Evolutionary conservation across 30 jellyfish, hydroid and myxozoan species (phyloP).

Genomic region (Nemopilema nomurai): DNA sequence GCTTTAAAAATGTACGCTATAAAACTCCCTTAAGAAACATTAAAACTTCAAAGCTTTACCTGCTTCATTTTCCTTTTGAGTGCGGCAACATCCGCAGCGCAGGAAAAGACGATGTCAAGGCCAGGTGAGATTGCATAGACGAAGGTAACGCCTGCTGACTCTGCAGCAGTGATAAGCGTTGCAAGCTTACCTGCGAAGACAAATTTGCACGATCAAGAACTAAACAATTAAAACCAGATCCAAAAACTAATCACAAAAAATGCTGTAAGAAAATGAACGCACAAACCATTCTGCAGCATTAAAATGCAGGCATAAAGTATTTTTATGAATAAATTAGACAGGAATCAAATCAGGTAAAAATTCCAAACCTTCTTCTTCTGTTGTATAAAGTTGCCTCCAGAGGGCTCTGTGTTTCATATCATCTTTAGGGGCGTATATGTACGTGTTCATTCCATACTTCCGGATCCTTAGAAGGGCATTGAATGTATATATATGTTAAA

Average conservation of each 20-base stretch:
- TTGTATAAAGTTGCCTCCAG: constrained; percentile 92
- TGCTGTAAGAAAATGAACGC: not conserved
- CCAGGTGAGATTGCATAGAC: constrained; percentile 99
- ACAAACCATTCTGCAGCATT: too few relatives aligned
- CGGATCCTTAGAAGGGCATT: constrained; percentile 57
- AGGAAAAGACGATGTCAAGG: constrained; percentile 84
- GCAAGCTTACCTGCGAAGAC: constrained; percentile 63
- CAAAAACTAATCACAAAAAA: not conserved
- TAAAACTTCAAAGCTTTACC: too few relatives aligned
- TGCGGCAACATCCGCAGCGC: constrained; percentile 92
- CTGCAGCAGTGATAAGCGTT: constrained; percentile 70
- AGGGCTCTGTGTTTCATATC: constrained; percentile 85
- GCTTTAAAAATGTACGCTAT: too few relatives aligned
- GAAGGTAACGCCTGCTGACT: constrained; percentile 70
- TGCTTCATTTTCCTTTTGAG: constrained; percentile 92
- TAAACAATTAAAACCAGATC: not conserved
- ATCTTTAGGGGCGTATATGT: constrained; percentile 94
- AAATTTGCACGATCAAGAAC: not conserved
- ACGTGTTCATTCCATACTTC: constrained; percentile 93
- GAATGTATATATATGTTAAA: not conserved
- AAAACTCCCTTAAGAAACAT: too few relatives aligned
- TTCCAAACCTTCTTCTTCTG: constrained; percentile 91
- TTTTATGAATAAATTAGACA: too few relatives aligned
- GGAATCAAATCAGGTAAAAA: not conserved
- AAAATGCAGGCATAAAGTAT: too few relatives aligned